These are phyloP conservation scores for Bradypus variegatus DNA, from an alignment of 2,797 vertebrate genomes.

Conservation along the genomic window DNA sequence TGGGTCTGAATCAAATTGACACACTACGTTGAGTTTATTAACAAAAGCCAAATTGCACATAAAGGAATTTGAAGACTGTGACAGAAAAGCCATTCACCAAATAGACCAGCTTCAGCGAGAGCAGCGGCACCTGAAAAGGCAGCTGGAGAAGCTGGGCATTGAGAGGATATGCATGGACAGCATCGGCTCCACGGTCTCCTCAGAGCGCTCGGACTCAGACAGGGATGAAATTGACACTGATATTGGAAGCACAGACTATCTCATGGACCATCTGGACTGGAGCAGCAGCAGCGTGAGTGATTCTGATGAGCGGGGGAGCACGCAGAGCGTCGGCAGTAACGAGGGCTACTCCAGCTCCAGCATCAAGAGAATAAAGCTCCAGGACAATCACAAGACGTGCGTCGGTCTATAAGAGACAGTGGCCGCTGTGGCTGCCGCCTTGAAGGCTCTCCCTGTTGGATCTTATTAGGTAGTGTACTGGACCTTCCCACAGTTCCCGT, in stretches of 20 bases:
- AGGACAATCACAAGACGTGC: constrained; percentile 74
- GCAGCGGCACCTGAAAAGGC: constrained; percentile 89
- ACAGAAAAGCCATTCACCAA: constrained; percentile 87
- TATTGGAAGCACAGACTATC: constrained; percentile 88
- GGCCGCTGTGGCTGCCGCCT: not conserved
- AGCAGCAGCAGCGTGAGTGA: constrained; percentile 95
- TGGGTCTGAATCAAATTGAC: constrained; percentile 84
- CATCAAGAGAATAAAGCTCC: constrained; percentile 79
- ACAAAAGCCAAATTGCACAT: constrained; percentile 93
- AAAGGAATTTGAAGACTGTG: constrained; percentile 92
- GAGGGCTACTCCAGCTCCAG: constrained; percentile 93
- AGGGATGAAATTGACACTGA: constrained; percentile 89
- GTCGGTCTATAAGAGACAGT: constrained; percentile 77
- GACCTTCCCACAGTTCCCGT: constrained; percentile 56
- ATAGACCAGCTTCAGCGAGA: constrained; percentile 93
- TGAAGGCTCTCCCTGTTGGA: constrained; percentile 36
- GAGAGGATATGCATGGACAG: constrained; percentile 91
- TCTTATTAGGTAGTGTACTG: constrained; percentile 64
- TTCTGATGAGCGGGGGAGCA: constrained; percentile 88
- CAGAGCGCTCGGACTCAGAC: constrained; percentile 89
- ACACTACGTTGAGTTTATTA: constrained; percentile 92
- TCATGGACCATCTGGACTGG: constrained; percentile 89
- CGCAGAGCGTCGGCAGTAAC: constrained; percentile 90
- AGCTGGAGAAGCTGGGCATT: constrained; percentile 90
- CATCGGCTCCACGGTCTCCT: constrained; percentile 83